phyloP scores from a whole-genome alignment of 2,113 vertebrate genomes.

The Ceyx margarethae region DNA sequence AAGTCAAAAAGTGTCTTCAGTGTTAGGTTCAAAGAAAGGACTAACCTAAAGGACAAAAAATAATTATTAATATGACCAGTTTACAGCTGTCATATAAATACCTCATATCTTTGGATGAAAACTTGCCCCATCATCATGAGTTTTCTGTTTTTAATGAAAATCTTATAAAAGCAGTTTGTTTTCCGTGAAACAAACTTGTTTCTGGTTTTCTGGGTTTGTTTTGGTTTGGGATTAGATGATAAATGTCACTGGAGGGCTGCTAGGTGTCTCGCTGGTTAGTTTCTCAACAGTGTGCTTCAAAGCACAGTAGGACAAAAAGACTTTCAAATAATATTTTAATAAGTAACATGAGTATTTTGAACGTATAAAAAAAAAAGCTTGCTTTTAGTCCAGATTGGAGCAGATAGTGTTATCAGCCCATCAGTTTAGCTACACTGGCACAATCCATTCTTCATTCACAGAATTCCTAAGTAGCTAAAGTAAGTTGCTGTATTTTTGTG shows the following conservation, averaged over 20 bases:
- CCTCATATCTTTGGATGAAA: neutral
- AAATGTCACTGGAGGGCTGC: neutral
- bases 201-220: neutral
- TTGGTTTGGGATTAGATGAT: neutral
- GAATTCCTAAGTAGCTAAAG: conserved; percentile 19
- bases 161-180: neutral
- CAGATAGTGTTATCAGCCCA: conserved; percentile 17
- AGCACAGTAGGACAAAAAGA: neutral
- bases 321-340: neutral
- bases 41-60: neutral
- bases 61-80: neutral
- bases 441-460: neutral
- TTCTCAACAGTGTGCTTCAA: neutral
- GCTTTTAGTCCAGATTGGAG: neutral
- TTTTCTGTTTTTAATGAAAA: neutral
- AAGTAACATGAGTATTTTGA: neutral
- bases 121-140: neutral
- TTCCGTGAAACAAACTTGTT: neutral
- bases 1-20: neutral
- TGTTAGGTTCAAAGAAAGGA: neutral
- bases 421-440: neutral
- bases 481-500: neutral
- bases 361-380: neutral
- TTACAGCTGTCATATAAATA: neutral
- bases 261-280: neutral